Conservation (phyloP, 92 coral and sea anemone species). For the Paragorgia papillata region DNA sequence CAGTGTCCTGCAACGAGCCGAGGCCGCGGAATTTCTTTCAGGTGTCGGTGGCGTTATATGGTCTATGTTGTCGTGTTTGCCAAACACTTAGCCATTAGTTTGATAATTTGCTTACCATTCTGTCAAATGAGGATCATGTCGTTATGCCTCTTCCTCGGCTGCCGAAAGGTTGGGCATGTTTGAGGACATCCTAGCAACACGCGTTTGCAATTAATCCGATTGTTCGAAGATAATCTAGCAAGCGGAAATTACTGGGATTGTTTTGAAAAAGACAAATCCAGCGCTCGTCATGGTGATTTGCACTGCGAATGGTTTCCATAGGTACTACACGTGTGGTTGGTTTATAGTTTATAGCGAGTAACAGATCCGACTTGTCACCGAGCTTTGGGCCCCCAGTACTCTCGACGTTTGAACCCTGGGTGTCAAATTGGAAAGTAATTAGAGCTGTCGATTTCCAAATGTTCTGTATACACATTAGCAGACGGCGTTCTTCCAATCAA, state of each 20-base stretch:
- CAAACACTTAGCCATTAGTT: neutral
- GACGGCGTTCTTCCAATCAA: slow-evolving; percentile 40
- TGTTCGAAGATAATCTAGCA: no score
- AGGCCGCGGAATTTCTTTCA: no score
- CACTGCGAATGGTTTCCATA: no score
- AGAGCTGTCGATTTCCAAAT: slow-evolving; percentile 1
- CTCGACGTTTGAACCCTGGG: slow-evolving; percentile 6
- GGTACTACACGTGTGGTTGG: no score
- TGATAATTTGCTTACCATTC: neutral
- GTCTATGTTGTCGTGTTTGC: neutral
- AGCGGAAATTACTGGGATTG: no score
- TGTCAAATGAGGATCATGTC: neutral
- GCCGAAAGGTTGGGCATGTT: neutral
- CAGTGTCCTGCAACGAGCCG: no score
- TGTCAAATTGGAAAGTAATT: slow-evolving; percentile 43
- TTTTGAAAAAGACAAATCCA: no score
- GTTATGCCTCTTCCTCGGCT: neutral
- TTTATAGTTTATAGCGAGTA: no score
- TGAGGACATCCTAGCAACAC: neutral
- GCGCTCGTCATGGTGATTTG: no score
- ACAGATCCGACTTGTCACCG: no score
- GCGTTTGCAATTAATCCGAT: neutral
- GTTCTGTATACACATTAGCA: slow-evolving; percentile 28
- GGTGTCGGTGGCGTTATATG: no score
- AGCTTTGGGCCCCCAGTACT: neutral